Percentiles rank a stretch among this genome's conserved stretches.
phyloP scores from a whole-genome alignment of 2,113 vertebrate species.

The Tachuris rubrigastra region DNA sequence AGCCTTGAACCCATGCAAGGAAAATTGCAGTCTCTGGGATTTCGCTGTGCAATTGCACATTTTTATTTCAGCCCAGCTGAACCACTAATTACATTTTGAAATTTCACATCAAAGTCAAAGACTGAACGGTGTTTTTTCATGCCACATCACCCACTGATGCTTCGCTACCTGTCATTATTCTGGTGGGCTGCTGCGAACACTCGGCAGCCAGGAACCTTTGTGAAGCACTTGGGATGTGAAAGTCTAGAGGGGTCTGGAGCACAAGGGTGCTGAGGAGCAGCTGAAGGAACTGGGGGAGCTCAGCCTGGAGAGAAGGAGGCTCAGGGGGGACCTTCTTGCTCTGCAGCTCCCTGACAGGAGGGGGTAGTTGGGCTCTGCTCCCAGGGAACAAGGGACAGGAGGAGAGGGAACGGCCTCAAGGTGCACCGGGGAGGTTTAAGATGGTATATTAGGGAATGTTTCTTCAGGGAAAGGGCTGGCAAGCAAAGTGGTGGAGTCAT shows the following conservation, averaged over 20 bases:
- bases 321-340: neutral
- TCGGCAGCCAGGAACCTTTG: neutral
- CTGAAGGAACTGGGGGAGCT: neutral
- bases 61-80: neutral
- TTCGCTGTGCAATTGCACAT: neutral
- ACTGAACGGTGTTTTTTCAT: neutral
- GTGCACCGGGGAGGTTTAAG: neutral
- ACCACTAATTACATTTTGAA: neutral
- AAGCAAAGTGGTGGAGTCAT: neutral
- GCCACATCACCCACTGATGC: neutral
- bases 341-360: neutral
- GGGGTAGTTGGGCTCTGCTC: accelerated
- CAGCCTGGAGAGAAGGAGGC: neutral
- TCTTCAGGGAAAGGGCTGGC: neutral
- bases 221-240: neutral
- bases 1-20: neutral
- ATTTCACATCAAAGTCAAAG: neutral
- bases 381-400: neutral
- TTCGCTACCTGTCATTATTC: neutral
- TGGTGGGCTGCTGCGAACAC: neutral
- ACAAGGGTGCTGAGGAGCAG: accelerated
- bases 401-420: accelerated
- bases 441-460: too few relatives aligned
- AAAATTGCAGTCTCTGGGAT: neutral
- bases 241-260: neutral